Evolutionary conservation across 2,113 vertebrate genomes (phyloP).

Genomic region (Perognathus longimembris): DNA sequence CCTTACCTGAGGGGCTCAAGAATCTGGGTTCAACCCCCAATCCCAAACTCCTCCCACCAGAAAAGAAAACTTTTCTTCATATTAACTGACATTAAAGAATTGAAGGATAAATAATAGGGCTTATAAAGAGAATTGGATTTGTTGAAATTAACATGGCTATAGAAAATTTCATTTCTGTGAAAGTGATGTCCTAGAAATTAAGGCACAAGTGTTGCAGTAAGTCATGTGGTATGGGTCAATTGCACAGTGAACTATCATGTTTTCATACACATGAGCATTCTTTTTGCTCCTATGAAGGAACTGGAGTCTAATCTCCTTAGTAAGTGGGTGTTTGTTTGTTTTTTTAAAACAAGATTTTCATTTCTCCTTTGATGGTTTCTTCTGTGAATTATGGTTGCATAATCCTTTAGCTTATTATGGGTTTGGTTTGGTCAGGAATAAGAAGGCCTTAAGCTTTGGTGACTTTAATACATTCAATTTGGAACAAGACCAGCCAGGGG

Average conservation of each 20-base stretch:
- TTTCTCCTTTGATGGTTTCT: conserved; percentile 9
- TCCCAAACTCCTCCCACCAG: background rate
- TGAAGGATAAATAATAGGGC: background rate
- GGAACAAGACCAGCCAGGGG: background rate
- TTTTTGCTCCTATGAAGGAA: background rate
- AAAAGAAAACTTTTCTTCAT: background rate
- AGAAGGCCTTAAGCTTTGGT: background rate
- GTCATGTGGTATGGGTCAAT: background rate
- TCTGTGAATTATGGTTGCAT: conserved; percentile 37
- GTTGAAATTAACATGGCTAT: background rate
- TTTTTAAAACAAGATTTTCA: background rate
- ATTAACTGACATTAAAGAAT: background rate
- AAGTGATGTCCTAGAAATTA: background rate
- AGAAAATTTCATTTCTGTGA: background rate
- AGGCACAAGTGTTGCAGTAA: background rate
- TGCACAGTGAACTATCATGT: too few relatives aligned
- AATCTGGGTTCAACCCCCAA: too few relatives aligned
- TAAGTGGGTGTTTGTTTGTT: background rate
- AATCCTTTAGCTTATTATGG: background rate
- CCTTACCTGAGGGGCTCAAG: background rate
- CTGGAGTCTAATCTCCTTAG: background rate
- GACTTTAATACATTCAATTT: background rate
- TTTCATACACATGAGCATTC: too few relatives aligned
- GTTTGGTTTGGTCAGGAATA: conserved; percentile 24
- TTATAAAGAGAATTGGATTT: background rate